Evolutionary conservation across 2,113 vertebrate genomes (phyloP).

Genomic region (Paedocypris sp.): DNA sequence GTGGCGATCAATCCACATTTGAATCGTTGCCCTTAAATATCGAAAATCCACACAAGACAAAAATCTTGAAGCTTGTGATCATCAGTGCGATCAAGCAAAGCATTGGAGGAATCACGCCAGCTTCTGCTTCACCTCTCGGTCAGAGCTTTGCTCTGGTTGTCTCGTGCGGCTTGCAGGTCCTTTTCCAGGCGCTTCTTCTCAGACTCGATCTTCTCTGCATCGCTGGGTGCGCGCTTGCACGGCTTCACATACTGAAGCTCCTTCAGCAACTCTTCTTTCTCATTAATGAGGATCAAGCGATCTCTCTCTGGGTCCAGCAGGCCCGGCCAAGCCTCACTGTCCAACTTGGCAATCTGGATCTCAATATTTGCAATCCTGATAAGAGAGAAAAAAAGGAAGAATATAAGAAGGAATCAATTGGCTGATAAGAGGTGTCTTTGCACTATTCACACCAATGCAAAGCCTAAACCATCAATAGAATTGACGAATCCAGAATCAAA

Average conservation of each 20-base stretch:
- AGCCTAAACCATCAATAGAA: too few relatives aligned
- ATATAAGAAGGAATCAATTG: not conserved
- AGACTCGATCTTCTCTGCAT: slow-evolving; percentile 74
- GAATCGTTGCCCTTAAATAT: too few relatives aligned
- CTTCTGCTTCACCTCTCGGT: slow-evolving; percentile 67
- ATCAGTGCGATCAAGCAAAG: too few relatives aligned
- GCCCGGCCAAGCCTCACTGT: slow-evolving; percentile 93
- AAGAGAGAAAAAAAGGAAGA: not conserved
- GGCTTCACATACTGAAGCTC: slow-evolving; percentile 85
- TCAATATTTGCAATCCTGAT: slow-evolving; percentile 86
- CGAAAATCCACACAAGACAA: too few relatives aligned
- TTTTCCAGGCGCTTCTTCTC: slow-evolving; percentile 81
- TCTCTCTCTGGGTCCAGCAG: slow-evolving; percentile 90
- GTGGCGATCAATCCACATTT: too few relatives aligned
- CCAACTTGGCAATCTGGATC: slow-evolving; percentile 88
- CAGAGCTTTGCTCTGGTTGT: slow-evolving; percentile 92
- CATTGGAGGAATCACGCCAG: too few relatives aligned
- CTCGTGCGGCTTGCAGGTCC: slow-evolving; percentile 86
- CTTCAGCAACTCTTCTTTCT: slow-evolving; percentile 95
- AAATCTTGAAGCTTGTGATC: too few relatives aligned
- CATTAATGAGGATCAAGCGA: slow-evolving; percentile 87
- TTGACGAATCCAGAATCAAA: too few relatives aligned
- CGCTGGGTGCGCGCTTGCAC: slow-evolving; percentile 68
- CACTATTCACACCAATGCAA: too few relatives aligned
- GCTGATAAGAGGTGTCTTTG: too few relatives aligned